Conservation (phyloP, 2,888 invertebrate genomes). For the Schizaphis graminum region DNA sequence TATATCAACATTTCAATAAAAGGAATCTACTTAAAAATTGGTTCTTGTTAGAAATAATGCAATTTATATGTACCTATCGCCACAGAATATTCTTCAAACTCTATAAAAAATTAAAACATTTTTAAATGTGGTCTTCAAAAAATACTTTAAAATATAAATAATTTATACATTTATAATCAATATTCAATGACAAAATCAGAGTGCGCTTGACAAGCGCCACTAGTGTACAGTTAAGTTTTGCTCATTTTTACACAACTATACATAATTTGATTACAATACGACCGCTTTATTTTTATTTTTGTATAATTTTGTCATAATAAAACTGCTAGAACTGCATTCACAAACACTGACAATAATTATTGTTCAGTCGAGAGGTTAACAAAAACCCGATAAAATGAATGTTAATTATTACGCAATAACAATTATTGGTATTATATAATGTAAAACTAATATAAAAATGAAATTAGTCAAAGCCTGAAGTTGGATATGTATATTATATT, state of each 20-base stretch:
- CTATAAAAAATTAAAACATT: not conserved
- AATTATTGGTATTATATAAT: not conserved
- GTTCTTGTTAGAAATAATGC: not conserved
- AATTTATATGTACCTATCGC: not conserved
- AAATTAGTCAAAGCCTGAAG: not conserved
- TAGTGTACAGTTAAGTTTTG: not conserved
- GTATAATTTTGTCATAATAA: not conserved
- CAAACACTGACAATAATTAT: not conserved
- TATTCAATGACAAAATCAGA: no score
- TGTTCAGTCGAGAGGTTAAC: not conserved
- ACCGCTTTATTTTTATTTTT: not conserved
- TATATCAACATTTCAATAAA: not conserved
- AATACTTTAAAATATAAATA: not conserved
- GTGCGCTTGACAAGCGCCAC: not conserved
- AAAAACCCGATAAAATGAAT: not conserved
- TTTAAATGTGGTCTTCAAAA: not conserved
- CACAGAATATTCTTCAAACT: not conserved
- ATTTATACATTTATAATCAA: not conserved
- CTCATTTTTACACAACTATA: not conserved
- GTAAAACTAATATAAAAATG: not conserved
- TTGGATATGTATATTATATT: not conserved
- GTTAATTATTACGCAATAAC: not conserved
- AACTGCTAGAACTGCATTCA: not conserved
- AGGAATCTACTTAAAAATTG: not conserved
- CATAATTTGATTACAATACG: not conserved